phyloP scores from a whole-genome alignment of 1,140 invertebrate genomes.

The Drosophila eugracilis region DNA sequence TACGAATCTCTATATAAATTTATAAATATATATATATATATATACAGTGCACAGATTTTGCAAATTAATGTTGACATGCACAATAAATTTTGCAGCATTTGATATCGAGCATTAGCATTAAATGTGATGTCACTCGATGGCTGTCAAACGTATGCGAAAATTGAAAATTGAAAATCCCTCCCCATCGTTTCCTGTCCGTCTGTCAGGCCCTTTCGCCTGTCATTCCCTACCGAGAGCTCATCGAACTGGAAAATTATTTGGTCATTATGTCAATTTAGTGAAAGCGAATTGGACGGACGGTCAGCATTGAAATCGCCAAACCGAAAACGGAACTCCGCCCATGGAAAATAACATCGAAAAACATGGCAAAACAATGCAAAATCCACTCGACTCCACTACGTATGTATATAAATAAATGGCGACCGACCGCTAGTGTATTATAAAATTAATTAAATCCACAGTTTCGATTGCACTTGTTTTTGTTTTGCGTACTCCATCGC shows the following conservation, averaged over 20 bases:
- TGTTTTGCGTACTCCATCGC: background rate
- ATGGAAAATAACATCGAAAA: background rate
- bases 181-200: background rate
- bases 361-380: background rate
- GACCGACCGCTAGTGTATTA: conserved; percentile 40
- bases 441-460: conserved; percentile 76
- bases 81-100: conserved; percentile 78
- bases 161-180: conserved; percentile 61
- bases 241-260: conserved; percentile 81
- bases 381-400: conserved; percentile 1
- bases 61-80: conserved; percentile 78
- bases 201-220: conserved; percentile 14
- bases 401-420: conserved; percentile 11
- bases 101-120: conserved; percentile 74
- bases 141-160: conserved; percentile 69
- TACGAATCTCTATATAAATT: background rate
- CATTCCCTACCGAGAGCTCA: conserved; percentile 26
- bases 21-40: background rate
- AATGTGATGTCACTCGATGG: conserved; percentile 62
- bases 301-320: conserved; percentile 28
- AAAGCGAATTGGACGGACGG: conserved; percentile 28
- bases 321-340: conserved; percentile 9
- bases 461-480: background rate
- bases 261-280: conserved; percentile 81
- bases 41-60: conserved; percentile 46